Percentiles rank a stretch among this genome's conserved stretches.
Evolutionary conservation across 2,113 vertebrate species (phyloP).

Genomic region (Ailurus styani): DNA sequence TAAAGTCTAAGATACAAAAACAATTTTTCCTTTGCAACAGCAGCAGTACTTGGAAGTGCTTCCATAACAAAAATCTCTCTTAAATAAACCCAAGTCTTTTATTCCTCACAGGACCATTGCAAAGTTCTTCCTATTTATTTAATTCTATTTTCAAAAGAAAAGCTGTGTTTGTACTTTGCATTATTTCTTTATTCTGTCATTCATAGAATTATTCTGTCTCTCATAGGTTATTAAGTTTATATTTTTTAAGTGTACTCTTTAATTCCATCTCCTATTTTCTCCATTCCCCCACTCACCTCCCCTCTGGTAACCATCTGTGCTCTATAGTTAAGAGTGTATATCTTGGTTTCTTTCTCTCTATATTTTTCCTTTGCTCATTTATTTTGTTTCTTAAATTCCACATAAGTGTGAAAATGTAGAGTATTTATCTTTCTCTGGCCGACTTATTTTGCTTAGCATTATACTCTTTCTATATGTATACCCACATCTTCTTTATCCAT

Average conservation of each 20-base stretch:
- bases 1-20: not conserved
- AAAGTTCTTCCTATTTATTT: not conserved
- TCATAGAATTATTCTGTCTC: not conserved
- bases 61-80: not conserved
- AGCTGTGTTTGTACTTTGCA: not conserved
- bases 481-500: not conserved
- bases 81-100: not conserved
- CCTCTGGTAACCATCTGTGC: not conserved
- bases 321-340: not conserved
- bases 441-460: not conserved
- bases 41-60: not conserved
- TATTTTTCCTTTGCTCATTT: not conserved
- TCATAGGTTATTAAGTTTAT: not conserved
- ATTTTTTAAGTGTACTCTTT: not conserved
- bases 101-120: not conserved
- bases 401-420: not conserved
- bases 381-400: not conserved
- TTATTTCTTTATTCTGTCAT: not conserved
- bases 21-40: not conserved
- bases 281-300: not conserved
- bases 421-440: not conserved
- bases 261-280: not conserved
- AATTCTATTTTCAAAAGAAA: not conserved
- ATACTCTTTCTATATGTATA: not conserved
- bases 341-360: not conserved